Evolutionary conservation across 1,140 invertebrate species (phyloP), one percentile per base, ranked within the genome.

Genomic region (Nasonia longicornis): DNA sequence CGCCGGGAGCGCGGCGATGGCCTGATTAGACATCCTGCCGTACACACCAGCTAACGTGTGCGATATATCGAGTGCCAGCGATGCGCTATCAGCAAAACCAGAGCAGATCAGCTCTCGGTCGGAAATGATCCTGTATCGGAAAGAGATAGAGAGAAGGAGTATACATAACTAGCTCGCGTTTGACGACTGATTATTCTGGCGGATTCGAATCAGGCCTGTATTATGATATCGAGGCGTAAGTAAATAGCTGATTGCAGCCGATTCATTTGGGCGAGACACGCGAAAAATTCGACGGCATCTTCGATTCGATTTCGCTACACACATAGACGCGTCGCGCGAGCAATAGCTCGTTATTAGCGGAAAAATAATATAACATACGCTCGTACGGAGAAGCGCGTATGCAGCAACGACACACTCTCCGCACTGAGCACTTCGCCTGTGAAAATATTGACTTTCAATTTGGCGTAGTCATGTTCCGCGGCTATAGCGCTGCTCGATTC

Each of bases 1-100:
- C 29, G 20, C 4, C 26, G 22, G 48, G 22, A 35, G 70, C 16
- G 7, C 67, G 11, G 16, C 38, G 78, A 73, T 74, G 78, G 58
- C 70, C 78, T 74, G 35, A 80, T 80, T 80, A 80, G 70, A 66
- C 70, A 63, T 12, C 67, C 69, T 16, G 63, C 26, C 16, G 52
- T 58, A n/a, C 16, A 58, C 20, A 58, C 52, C 31, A 35, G 31
- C 31, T 0, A 3, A 58, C 52, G 20, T n/a, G 52, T 16, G 48
- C 70, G 71, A 35, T 35, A 31, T 2, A 35, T 20, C 78, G 35
- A 11, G 64, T 20, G 29, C 31, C 42, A 69, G 22, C 38, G 63
- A 74, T 66, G n/a, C 16, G 72, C 31, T 80, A 74, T 80, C 79
- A 2, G 16, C 8, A n/a, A n/a, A 26, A 7, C 66, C 6, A 22